Conservation (phyloP, 2,888 invertebrate species). For the Tenthredo distinguenda region DNA sequence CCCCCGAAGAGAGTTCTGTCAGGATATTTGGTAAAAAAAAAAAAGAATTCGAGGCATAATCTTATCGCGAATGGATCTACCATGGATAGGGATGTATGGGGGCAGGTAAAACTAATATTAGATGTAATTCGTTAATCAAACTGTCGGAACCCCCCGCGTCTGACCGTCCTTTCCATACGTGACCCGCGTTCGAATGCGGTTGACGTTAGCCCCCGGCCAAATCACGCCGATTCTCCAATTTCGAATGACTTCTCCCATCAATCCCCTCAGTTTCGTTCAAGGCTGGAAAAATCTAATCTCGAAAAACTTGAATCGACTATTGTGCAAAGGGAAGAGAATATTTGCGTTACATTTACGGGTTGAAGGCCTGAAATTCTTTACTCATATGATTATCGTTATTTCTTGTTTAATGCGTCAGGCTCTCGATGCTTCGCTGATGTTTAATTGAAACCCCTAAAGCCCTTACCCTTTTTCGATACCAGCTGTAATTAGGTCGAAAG, state of each 20-base stretch:
- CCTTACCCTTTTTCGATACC: not conserved
- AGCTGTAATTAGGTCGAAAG: not conserved
- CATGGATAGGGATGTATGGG: not conserved
- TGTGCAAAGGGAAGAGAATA: too few species aligned
- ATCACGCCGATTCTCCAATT: conserved; percentile 26
- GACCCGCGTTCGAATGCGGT: not conserved
- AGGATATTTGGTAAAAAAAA: not conserved
- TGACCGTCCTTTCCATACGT: not conserved
- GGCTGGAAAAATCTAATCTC: not conserved
- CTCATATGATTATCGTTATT: too few species aligned
- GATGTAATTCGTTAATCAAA: conserved; percentile 38
- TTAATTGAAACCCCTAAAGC: not conserved
- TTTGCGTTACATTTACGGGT: not conserved
- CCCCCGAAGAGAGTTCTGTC: not conserved
- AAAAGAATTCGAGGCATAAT: not conserved
- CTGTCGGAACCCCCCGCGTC: not conserved
- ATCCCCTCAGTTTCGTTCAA: not conserved
- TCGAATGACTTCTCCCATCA: not conserved
- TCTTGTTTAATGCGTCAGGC: too few species aligned
- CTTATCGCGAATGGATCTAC: not conserved
- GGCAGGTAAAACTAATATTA: not conserved
- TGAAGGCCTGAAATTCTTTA: not conserved
- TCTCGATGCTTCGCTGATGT: not conserved
- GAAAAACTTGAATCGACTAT: not conserved
- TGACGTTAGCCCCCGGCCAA: not conserved